phyloP scores from a whole-genome alignment of 1,140 invertebrate species.

The Euschistus heros region DNA sequence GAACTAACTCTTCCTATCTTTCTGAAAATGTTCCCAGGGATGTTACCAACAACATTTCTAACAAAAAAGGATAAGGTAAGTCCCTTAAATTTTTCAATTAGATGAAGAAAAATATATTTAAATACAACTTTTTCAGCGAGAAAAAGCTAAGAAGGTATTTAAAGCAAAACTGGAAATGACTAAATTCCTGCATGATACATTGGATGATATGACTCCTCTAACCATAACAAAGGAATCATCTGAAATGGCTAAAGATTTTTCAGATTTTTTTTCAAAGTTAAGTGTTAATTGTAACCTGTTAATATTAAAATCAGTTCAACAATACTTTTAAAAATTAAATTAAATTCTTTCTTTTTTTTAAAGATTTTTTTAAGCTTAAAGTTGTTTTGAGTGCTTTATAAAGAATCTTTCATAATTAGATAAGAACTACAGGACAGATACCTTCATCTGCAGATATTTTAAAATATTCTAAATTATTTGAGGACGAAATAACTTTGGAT shows the following conservation, averaged over 20 bases:
- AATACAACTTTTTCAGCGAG: conserved; percentile 45
- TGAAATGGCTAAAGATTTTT: conserved; percentile 82
- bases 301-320: not conserved
- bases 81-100: too few relatives aligned
- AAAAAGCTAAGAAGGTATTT: conserved; percentile 81
- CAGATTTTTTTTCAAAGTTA: conserved; percentile 80
- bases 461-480: conserved; percentile 93
- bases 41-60: conserved; percentile 97
- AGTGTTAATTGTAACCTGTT: conserved; percentile 18
- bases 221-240: conserved; percentile 46
- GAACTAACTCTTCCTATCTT: conserved; percentile 92
- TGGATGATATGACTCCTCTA: conserved; percentile 90
- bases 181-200: conserved; percentile 88
- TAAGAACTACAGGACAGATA: not conserved
- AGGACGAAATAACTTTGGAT: conserved; percentile 97
- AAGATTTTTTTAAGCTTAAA: not conserved
- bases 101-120: too few relatives aligned
- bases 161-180: conserved; percentile 97
- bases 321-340: not conserved
- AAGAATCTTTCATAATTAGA: not conserved
- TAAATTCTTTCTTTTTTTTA: not conserved
- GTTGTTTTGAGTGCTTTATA: not conserved
- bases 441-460: conserved; percentile 73
- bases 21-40: conserved; percentile 92
- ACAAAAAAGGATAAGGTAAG: conserved; percentile 69